phyloP scores from a whole-genome alignment of 2,113 vertebrate species.

The Nycticorax nycticorax region DNA sequence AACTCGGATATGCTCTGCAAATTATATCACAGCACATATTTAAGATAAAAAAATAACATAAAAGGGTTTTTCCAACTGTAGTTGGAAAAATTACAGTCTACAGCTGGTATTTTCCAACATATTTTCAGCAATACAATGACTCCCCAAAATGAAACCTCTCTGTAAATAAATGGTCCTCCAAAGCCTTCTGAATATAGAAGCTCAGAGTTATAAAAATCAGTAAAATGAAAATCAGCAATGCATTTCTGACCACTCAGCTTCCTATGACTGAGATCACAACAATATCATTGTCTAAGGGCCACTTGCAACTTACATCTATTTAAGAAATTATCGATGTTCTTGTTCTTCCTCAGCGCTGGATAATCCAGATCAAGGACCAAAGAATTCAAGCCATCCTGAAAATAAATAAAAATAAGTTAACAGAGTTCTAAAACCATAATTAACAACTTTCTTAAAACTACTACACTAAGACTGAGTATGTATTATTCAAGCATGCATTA shows the following conservation, averaged over 20 bases:
- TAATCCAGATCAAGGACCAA: constrained; percentile 96
- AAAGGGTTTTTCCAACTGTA: neutral
- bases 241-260: neutral
- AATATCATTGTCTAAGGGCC: neutral
- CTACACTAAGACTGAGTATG: neutral
- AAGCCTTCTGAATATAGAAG: neutral
- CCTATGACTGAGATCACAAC: neutral
- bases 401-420: constrained; percentile 29
- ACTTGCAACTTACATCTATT: constrained; percentile 95
- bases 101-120: neutral
- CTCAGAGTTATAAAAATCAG: neutral
- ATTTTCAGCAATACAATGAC: neutral
- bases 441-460: constrained; percentile 1
- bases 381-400: constrained; percentile 95
- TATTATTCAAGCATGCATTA: constrained; percentile 7
- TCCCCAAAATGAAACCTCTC: neutral
- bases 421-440: constrained; percentile 36
- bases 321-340: constrained; percentile 98
- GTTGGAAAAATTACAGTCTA: neutral
- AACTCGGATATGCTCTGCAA: neutral
- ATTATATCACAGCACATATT: neutral
- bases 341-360: constrained; percentile 97
- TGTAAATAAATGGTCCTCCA: neutral
- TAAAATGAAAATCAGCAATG: neutral
- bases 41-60: neutral